These are phyloP conservation scores for Motacilla alba DNA, from an alignment of 2,113 vertebrate species.

Conservation along the genomic window DNA sequence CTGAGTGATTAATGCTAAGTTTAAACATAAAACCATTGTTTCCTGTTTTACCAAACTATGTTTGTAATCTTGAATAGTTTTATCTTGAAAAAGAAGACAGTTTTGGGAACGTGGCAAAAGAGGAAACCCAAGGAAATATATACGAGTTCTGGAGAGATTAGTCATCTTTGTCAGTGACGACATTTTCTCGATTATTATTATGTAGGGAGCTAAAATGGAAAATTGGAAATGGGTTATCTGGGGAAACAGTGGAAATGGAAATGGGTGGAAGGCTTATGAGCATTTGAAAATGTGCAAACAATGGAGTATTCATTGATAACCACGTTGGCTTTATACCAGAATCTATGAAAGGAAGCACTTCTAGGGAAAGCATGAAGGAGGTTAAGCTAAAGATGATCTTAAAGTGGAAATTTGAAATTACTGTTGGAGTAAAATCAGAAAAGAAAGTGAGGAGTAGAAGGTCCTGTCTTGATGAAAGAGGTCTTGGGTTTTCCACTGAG, in stretches of 20 bases:
- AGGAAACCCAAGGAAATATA: constrained; percentile 1
- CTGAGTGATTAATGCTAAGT: neutral
- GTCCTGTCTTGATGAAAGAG: neutral
- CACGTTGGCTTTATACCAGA: neutral
- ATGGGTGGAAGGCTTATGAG: constrained; percentile 46
- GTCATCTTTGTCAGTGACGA: neutral
- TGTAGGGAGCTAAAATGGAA: constrained; percentile 31
- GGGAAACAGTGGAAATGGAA: constrained; percentile 49
- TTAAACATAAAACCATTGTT: neutral
- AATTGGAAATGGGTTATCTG: constrained; percentile 47
- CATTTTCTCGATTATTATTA: constrained; percentile 4
- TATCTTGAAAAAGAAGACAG: constrained; percentile 8
- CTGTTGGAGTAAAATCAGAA: neutral
- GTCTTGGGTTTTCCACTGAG: neutral
- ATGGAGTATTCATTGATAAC: constrained; percentile 53
- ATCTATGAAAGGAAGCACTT: constrained; percentile 33
- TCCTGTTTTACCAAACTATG: neutral
- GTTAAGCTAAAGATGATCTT: neutral
- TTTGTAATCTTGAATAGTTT: constrained; percentile 23
- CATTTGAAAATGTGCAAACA: constrained; percentile 40
- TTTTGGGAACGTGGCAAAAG: constrained; percentile 22
- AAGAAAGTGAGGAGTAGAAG: neutral
- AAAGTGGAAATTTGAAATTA: neutral
- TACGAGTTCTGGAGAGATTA: constrained; percentile 7
- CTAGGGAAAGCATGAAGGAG: neutral